A percentile compares a stretch with the other conserved stretches of the same genome.
These are phyloP conservation scores for Lepidothrix coronata DNA, from an alignment of 2,113 vertebrate species.

Conservation along the genomic window DNA sequence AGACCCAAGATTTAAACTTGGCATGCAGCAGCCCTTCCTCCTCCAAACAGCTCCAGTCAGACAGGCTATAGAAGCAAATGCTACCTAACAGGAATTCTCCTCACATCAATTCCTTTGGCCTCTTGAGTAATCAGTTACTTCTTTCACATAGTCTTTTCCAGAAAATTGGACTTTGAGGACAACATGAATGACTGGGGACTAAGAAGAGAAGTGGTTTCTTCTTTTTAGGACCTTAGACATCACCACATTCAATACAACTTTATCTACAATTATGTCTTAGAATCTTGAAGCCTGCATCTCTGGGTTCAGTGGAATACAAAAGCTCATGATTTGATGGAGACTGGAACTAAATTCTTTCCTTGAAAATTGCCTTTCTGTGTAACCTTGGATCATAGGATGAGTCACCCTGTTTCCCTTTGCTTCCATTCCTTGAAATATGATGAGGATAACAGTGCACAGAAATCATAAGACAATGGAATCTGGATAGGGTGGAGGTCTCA, in stretches of 20 bases:
- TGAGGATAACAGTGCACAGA: not conserved
- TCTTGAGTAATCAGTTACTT: not conserved
- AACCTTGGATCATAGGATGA: not conserved
- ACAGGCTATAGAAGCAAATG: not conserved
- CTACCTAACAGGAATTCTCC: not conserved
- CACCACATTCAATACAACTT: not conserved
- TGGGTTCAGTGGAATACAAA: not conserved
- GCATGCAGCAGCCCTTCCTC: not conserved
- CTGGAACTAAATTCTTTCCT: not conserved
- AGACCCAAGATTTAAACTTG: not conserved
- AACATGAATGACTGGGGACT: not conserved
- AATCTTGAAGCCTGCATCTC: not conserved
- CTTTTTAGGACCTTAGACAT: not conserved
- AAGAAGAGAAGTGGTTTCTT: not conserved
- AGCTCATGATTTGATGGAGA: not conserved
- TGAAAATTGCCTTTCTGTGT: not conserved
- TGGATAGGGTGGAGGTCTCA: not conserved
- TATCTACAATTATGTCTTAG: not conserved
- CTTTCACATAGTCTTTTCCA: not conserved
- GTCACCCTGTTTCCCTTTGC: not conserved
- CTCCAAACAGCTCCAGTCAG: not conserved
- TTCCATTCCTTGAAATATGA: not conserved
- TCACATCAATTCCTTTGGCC: not conserved
- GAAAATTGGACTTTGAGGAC: not conserved
- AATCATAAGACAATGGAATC: not conserved